Conservation (phyloP, 2,797 vertebrate genomes). For the Trichosurus vulpecula region DNA sequence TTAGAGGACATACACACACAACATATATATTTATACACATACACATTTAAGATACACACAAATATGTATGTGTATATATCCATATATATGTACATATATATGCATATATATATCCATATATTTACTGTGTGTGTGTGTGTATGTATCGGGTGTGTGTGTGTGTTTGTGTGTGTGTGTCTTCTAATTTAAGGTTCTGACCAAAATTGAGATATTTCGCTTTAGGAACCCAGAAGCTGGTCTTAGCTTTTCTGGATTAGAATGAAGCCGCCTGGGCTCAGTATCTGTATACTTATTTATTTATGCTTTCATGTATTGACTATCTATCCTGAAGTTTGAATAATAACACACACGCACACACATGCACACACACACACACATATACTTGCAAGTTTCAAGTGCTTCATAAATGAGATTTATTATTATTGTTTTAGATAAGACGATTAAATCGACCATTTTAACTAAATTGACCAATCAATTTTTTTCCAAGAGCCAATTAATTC, state of each 20-base stretch:
- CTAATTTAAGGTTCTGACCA: background rate
- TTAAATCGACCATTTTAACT: conserved; percentile 7
- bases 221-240: too few species aligned
- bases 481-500: background rate
- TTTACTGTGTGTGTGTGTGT: background rate
- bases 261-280: background rate
- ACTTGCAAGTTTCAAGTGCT: background rate
- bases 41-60: background rate
- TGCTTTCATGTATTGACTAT: background rate
- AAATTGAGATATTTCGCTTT: background rate
- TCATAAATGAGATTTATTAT: background rate
- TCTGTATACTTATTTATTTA: background rate
- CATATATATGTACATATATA: background rate
- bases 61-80: background rate
- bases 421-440: background rate
- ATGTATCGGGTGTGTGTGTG: background rate
- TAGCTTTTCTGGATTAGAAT: background rate
- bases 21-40: background rate
- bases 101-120: background rate
- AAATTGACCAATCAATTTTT: background rate
- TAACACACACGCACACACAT: background rate
- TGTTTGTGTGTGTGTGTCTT: background rate
- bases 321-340: background rate
- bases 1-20: background rate
- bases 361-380: background rate